Evolutionary conservation across 2,797 vertebrate species (phyloP).

Genomic region (Harpagifer antarcticus): DNA sequence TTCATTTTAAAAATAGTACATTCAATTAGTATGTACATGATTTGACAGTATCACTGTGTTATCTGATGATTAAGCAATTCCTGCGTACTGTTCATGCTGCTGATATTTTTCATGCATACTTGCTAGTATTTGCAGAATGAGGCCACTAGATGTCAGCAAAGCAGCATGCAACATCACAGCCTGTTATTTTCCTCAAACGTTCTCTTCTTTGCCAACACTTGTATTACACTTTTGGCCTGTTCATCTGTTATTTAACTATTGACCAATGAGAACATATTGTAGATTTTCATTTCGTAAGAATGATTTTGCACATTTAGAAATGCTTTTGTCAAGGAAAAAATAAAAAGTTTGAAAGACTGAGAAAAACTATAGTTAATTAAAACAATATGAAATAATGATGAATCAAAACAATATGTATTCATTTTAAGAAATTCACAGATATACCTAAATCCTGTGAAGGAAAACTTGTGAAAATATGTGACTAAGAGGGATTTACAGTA

Average conservation of each 20-base stretch:
- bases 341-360: no score
- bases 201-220: not conserved
- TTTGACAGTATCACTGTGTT: not conserved
- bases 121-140: constrained; percentile 11
- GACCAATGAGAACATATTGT: not conserved
- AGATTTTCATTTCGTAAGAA: not conserved
- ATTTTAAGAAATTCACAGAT: no score
- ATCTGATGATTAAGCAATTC: not conserved
- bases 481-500: no score
- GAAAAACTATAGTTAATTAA: no score
- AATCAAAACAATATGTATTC: no score
- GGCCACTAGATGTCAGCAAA: constrained; percentile 65
- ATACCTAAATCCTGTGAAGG: no score
- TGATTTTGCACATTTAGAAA: not conserved
- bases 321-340: not conserved
- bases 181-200: not conserved
- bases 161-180: not conserved
- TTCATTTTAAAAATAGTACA: not conserved
- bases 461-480: no score
- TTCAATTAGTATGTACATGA: not conserved
- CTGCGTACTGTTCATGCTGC: not conserved
- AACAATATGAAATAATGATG: no score
- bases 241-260: not conserved
- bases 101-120: not conserved
- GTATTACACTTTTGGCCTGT: not conserved